Conservation (phyloP, 1,140 invertebrate genomes). For the Macrocentrus cingulum region DNA sequence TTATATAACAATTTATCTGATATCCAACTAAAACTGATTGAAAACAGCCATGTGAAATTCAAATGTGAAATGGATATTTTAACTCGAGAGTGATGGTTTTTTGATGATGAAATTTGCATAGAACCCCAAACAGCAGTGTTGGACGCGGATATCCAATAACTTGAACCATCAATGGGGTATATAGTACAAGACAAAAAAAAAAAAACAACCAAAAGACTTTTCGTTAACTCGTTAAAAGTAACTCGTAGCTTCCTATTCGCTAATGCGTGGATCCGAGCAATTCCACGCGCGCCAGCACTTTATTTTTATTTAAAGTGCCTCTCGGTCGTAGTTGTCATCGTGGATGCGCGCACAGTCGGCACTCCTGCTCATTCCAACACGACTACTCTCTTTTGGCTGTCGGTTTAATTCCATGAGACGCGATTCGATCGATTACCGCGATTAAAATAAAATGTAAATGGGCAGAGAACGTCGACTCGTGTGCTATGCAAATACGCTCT, state of each 20-base stretch:
- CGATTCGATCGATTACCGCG: constrained; percentile 57
- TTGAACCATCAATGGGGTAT: not conserved
- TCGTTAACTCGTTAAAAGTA: constrained; percentile 44
- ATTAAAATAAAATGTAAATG: constrained; percentile 60
- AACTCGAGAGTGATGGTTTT: not conserved
- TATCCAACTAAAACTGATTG: too few relatives aligned
- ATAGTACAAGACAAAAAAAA: not conserved
- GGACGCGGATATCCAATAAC: not conserved
- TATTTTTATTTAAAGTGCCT: constrained; percentile 57
- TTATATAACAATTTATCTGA: too few relatives aligned
- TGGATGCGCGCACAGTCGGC: constrained; percentile 15
- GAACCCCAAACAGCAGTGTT: not conserved
- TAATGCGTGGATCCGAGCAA: constrained; percentile 51
- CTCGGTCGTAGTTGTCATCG: constrained; percentile 20
- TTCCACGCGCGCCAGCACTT: constrained; percentile 41
- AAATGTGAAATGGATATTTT: not conserved
- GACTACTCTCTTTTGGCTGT: constrained; percentile 29
- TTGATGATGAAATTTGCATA: constrained; percentile 6
- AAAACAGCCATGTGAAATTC: too few relatives aligned
- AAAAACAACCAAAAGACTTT: constrained; percentile 22
- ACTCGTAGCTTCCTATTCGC: constrained; percentile 48
- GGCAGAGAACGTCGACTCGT: constrained; percentile 14
- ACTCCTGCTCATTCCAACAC: constrained; percentile 12
- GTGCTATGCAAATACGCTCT: constrained; percentile 53
- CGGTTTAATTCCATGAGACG: constrained; percentile 44